phyloP scores from a whole-genome alignment of 2,797 vertebrate genomes.

The Dicrostonyx torquatus region DNA sequence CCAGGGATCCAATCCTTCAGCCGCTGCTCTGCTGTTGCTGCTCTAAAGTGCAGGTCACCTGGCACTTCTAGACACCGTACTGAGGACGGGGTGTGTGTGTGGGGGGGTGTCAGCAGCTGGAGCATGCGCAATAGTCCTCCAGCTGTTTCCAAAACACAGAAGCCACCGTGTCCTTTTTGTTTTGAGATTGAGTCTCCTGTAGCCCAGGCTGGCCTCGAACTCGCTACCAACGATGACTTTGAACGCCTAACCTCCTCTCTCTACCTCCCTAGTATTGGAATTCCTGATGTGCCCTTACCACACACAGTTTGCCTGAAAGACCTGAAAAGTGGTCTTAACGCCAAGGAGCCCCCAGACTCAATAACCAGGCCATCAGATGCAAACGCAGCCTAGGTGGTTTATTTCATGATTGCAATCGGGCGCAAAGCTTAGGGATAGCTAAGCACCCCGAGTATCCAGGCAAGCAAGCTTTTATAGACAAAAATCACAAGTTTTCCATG shows the following conservation, averaged over 20 bases:
- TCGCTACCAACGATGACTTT: background rate
- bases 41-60: background rate
- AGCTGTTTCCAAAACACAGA: background rate
- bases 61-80: background rate
- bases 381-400: too few species aligned
- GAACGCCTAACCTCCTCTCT: background rate
- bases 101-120: background rate
- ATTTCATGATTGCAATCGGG: too few species aligned
- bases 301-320: too few species aligned
- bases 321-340: too few species aligned
- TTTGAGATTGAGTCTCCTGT: background rate
- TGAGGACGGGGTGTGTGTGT: too few species aligned
- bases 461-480: too few species aligned
- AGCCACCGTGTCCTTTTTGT: background rate
- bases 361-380: too few species aligned
- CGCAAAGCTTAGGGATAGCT: too few species aligned
- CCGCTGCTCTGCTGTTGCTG: background rate
- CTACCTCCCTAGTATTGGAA: background rate
- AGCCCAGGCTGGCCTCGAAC: background rate
- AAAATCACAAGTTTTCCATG: too few species aligned
- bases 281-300: background rate
- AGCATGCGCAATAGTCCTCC: background rate
- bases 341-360: too few species aligned
- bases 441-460: too few species aligned
- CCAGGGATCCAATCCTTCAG: background rate